phyloP scores from a whole-genome alignment of 1,140 invertebrate genomes.

The Brachionus angularis region DNA sequence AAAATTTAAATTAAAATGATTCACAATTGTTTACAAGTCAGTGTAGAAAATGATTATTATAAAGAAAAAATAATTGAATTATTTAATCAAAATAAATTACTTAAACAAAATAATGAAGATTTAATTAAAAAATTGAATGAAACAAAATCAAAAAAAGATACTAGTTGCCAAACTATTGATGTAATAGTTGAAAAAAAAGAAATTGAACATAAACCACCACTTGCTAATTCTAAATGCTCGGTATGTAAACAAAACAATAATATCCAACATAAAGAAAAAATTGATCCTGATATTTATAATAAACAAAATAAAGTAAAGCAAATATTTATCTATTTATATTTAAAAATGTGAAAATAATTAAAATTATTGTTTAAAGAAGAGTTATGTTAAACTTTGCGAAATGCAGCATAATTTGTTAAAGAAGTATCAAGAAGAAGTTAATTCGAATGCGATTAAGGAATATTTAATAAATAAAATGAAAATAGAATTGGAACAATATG shows the following conservation, averaged over 20 bases:
- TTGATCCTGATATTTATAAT: neutral
- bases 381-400: constrained; percentile 27
- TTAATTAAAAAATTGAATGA: neutral
- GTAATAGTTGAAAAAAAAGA: neutral
- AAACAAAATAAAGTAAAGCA: constrained; percentile 19
- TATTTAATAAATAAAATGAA: constrained; percentile 38
- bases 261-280: neutral
- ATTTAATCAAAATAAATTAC: constrained; percentile 25
- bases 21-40: constrained; percentile 29
- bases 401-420: constrained; percentile 41
- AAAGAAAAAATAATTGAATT: constrained; percentile 35
- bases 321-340: neutral
- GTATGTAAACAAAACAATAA: neutral
- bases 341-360: neutral
- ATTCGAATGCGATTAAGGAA: constrained; percentile 17
- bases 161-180: neutral
- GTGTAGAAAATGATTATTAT: constrained; percentile 35
- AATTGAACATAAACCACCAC: neutral
- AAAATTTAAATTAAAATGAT: neutral
- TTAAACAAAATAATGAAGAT: constrained; percentile 25
- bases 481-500: constrained; percentile 3
- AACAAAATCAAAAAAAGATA: neutral
- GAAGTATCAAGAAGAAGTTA: constrained; percentile 39
- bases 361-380: constrained; percentile 15
- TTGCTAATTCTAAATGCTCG: neutral